Conservation (phyloP, 1,140 invertebrate species). For the Calephelis nemesis region DNA sequence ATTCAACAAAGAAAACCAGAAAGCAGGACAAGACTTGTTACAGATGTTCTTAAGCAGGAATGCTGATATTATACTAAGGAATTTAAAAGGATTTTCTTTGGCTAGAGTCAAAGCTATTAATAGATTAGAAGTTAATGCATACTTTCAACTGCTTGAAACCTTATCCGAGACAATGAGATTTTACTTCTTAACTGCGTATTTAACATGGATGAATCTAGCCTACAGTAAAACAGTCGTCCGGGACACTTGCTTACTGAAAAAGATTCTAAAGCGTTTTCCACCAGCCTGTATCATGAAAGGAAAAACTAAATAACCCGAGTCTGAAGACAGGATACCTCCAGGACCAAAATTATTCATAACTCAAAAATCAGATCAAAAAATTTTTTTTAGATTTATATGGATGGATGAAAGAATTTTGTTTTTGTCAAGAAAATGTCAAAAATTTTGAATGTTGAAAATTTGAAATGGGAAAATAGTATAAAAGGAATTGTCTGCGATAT, state of each 20-base stretch:
- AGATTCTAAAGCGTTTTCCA: not conserved
- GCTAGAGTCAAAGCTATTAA: slow-evolving; percentile 37
- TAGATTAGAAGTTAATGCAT: slow-evolving; percentile 28
- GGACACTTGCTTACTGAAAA: not conserved
- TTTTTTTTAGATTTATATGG: too few relatives aligned
- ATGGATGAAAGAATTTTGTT: too few relatives aligned
- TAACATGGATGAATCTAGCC: slow-evolving; percentile 5
- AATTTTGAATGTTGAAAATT: too few relatives aligned
- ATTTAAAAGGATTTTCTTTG: slow-evolving; percentile 32
- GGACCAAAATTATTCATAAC: too few relatives aligned
- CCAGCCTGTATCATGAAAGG: too few relatives aligned
- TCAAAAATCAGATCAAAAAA: too few relatives aligned
- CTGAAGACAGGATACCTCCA: too few relatives aligned
- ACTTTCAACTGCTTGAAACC: slow-evolving; percentile 14
- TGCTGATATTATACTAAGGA: not conserved
- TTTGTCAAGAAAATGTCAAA: too few relatives aligned
- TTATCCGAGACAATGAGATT: slow-evolving; percentile 14
- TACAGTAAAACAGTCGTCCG: slow-evolving; percentile 1
- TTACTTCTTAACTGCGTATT: slow-evolving; percentile 6
- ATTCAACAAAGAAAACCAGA: slow-evolving; percentile 2
- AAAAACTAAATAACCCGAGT: too few relatives aligned
- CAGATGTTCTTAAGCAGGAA: slow-evolving; percentile 9
- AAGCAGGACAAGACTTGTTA: slow-evolving; percentile 28
- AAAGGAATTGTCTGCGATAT: too few relatives aligned
- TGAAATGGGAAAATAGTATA: too few relatives aligned